Conservation (phyloP, 2,113 vertebrate genomes). For the Xenus cinereus region DNA sequence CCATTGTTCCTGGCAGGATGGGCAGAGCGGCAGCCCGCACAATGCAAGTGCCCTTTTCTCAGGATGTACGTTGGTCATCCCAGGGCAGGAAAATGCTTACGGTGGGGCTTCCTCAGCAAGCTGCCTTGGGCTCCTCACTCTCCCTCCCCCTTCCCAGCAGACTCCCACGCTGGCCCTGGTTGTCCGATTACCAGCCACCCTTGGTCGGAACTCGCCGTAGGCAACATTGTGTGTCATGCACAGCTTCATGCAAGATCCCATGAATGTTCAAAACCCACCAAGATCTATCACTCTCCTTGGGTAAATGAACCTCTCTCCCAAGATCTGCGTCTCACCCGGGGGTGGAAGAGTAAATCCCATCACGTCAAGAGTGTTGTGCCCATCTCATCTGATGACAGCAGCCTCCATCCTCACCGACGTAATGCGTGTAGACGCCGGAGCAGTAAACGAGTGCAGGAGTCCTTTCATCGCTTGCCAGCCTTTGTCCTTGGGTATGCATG, state of each 20-base stretch:
- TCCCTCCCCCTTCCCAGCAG: constrained; percentile 18
- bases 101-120: constrained; percentile 43
- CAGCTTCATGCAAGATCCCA: not conserved
- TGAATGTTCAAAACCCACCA: accelerated
- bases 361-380: not conserved
- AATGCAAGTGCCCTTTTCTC: constrained; percentile 48
- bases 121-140: not conserved
- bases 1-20: constrained; percentile 70
- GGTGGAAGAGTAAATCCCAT: not conserved
- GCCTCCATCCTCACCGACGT: not conserved
- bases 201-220: not conserved
- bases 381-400: not conserved
- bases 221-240: accelerated
- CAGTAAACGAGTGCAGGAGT: not conserved
- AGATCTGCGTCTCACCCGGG: not conserved
- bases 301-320: not conserved
- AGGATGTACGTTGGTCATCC: constrained; percentile 66
- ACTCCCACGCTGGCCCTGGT: not conserved
- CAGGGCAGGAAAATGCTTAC: constrained; percentile 61
- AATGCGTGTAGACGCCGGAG: accelerated
- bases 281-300: not conserved
- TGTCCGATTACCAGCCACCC: not conserved
- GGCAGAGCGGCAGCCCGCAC: constrained; percentile 40
- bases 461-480: constrained; percentile 70
- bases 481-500: not conserved